Percentiles rank a stretch among this genome's conserved stretches.
phyloP scores from a whole-genome alignment of 1,140 invertebrate genomes.

The Dufourea novaeangliae region DNA sequence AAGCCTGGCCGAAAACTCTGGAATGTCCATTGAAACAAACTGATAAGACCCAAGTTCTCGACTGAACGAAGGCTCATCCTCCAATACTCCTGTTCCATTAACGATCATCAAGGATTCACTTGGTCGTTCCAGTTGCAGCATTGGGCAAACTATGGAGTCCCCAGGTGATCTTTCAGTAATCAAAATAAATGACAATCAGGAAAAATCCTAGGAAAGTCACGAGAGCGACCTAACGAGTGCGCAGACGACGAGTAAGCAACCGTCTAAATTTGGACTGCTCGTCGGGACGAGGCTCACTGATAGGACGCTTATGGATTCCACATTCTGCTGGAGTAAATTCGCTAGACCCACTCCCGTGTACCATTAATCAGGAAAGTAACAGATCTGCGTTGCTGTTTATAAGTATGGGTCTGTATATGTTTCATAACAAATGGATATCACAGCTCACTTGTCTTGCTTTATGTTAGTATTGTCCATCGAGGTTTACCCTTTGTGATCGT shows the following conservation, averaged over 20 bases:
- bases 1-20: slow-evolving; percentile 8
- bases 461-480: too few relatives aligned
- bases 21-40: background rate
- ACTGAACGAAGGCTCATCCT: too few relatives aligned
- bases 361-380: too few relatives aligned
- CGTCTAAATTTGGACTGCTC: slow-evolving; percentile 55
- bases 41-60: background rate
- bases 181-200: background rate
- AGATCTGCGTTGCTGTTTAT: too few relatives aligned
- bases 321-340: slow-evolving; percentile 30
- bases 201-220: slow-evolving; percentile 13
- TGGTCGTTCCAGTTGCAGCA: background rate
- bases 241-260: slow-evolving; percentile 42
- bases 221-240: slow-evolving; percentile 51
- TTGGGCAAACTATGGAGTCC: background rate
- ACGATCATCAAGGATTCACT: too few relatives aligned
- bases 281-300: slow-evolving; percentile 5
- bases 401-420: too few relatives aligned
- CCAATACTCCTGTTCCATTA: too few relatives aligned
- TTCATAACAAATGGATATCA: too few relatives aligned
- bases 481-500: too few relatives aligned
- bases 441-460: too few relatives aligned
- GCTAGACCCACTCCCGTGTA: background rate
- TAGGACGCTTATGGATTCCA: slow-evolving; percentile 48
- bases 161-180: background rate